phyloP scores from a whole-genome alignment of 2,888 invertebrate species.

The Colostygia pectinataria region DNA sequence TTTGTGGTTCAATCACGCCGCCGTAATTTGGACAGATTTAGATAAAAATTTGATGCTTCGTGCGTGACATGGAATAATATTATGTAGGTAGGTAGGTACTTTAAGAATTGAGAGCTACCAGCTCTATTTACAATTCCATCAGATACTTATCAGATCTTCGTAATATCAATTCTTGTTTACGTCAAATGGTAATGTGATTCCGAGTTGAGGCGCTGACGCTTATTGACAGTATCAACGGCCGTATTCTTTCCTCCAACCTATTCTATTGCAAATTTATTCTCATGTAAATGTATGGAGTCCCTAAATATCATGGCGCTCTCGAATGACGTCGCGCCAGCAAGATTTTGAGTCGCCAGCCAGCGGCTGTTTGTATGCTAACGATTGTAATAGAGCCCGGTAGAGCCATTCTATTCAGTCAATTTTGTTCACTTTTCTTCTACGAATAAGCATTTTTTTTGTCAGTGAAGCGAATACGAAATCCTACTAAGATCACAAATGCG shows the following conservation, averaged over 20 bases:
- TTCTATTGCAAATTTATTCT: conserved; percentile 22
- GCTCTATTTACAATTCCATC: no score
- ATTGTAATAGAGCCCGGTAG: conserved; percentile 5
- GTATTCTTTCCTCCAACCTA: conserved; percentile 16
- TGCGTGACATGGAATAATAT: no score
- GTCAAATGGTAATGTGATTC: conserved; percentile 11
- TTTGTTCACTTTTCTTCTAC: conserved; percentile 11
- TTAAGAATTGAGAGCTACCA: no score
- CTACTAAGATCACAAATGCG: no score
- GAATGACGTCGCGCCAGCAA: conserved; percentile 11
- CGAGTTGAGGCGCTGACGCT: conserved; percentile 9
- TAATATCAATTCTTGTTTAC: not conserved
- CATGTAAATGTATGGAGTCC: conserved; percentile 24
- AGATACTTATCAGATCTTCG: no score
- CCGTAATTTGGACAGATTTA: no score
- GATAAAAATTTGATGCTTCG: no score
- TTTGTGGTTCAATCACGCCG: no score
- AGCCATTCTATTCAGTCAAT: conserved; percentile 11
- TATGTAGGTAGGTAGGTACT: no score
- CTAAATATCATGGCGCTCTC: conserved; percentile 13
- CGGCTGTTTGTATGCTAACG: conserved; percentile 25
- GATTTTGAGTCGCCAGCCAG: conserved; percentile 19
- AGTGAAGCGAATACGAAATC: no score
- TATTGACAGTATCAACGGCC: conserved; percentile 18
- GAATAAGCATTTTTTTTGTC: conserved; percentile 13